Evolutionary conservation across 2,113 vertebrate species (phyloP), one percentile per base, ranked within the genome.

Genomic region (Bucco capensis): DNA sequence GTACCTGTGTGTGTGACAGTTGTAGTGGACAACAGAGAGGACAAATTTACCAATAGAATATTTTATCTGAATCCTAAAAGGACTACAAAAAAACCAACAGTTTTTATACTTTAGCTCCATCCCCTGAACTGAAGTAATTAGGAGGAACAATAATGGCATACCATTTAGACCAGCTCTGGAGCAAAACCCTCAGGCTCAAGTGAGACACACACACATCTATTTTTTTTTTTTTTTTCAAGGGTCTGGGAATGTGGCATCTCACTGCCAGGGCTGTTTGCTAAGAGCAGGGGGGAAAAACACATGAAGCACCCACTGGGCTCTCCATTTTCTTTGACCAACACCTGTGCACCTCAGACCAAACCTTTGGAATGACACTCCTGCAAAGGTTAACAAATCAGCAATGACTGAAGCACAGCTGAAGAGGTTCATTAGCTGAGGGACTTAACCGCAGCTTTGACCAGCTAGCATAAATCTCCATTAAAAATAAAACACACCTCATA

Each of bases 401-500:
- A 77, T 56, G 90, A 61, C 87, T 84, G 90, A 94, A 89, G 78
- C 95, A 96, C 94, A 95, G 80, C 73, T 17, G 64, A 94, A 94
- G 70, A 40, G 77, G 78, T 94, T 96, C 92, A 25, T 93, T 95
- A 96, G 86, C 95, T 88, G 90, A 91, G 90, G 95, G 86, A 90
- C 85, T 94, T 83, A 94, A 94, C 33, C 85, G 77, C 96, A 95
- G 96, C 96, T 97, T 94, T 96, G 88, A 91, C 64, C 82, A 97
- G 94, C 89, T 96, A 86, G 94, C 96, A 92, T 96, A 97, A 97
- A 97, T 94, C 94, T 93, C 96, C 66, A 92, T 96, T 94, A 90
- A 95, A 95, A 95, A 89, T 74, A 85, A 91, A 93, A 92, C 27
- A 40, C 89, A 76, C 91, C 73, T 92, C 95, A 74, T 92, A 56